Evolutionary conservation across 2,113 vertebrate species (phyloP), one percentile per base, ranked within the genome.

Genomic region (Paratilapia polleni): DNA sequence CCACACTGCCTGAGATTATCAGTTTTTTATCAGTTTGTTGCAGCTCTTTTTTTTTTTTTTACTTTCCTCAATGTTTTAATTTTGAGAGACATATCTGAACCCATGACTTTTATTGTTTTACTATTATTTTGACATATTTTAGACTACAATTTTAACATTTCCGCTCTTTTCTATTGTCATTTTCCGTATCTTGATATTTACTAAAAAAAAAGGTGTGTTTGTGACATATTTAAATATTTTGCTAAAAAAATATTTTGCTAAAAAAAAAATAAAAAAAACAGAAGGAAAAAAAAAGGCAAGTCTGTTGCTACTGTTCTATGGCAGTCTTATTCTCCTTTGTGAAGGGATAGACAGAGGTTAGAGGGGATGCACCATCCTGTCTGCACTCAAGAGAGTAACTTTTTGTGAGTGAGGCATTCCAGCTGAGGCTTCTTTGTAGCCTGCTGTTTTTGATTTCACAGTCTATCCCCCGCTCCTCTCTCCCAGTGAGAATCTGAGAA

Each of bases 391-490:
- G 77, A 86, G 88, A 94, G 94, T 92, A 94, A 93, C 94, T 89
- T 95, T 96, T 94, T 94, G 90, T 88, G 90, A 92, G 92, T 93
- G 92, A 96, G 89, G 93, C 91, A 86, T 94, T 94, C 93, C 93
- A 94, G 90, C 92, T 93, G 94, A 93, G 89, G 83, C 84, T 91
- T 78, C 91, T 94, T 90, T 94, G 91, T 87, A 83, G 89, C 83
- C 87, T 52, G 89, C 87, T 96, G 95, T 82, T 96, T 95, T 93
- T 92, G 87, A 96, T 96, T 96, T 96, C 87, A 96, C 93, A 90
- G 90, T 85, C 79, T 91, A 59, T 75, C 88, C 87, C 87, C 78
- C 63, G 77, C 76, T 41, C 59, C 61, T 63, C 81, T 31, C 43
- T 63, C 77, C 13, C 62, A 82, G 78, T 49, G 28, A 87, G 86